A percentile compares a stretch with the other conserved stretches of the same genome.
phyloP scores from a whole-genome alignment of 1,140 invertebrate species.

The Sitobion miscanthi region DNA sequence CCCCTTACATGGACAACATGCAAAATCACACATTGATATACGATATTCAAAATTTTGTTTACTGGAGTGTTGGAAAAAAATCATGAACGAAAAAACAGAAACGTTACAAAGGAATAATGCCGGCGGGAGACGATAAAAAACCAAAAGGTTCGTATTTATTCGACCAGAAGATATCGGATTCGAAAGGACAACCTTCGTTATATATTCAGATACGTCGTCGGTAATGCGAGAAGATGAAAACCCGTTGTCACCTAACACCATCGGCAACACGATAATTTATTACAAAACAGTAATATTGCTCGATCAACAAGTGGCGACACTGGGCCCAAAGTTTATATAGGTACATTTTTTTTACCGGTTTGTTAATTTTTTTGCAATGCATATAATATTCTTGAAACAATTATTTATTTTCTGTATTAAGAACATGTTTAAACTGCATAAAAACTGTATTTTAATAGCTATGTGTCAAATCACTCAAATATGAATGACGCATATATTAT shows the following conservation, averaged over 20 bases:
- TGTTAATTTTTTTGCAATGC: neutral
- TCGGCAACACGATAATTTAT: constrained; percentile 31
- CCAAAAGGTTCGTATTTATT: constrained; percentile 44
- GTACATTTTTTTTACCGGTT: neutral
- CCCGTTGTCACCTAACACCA: constrained; percentile 50
- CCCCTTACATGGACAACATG: neutral
- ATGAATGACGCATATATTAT: neutral
- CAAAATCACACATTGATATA: constrained; percentile 37
- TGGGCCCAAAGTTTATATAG: constrained; percentile 4
- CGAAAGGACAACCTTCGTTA: constrained; percentile 40
- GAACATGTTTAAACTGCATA: neutral
- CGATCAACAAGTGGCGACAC: constrained; percentile 48
- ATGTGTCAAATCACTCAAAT: neutral
- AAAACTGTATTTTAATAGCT: neutral
- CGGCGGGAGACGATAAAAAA: constrained; percentile 32
- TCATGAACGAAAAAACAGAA: constrained; percentile 43
- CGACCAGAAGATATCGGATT: constrained; percentile 52
- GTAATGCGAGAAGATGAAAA: constrained; percentile 53
- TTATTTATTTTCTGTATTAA: neutral
- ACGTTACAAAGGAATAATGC: constrained; percentile 47
- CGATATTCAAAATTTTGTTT: constrained; percentile 36
- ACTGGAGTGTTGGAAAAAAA: neutral
- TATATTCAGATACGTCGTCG: neutral
- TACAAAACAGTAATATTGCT: constrained; percentile 41
- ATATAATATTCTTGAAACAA: neutral